Evolutionary conservation across 1,140 invertebrate genomes (phyloP), one percentile per base, ranked within the genome.

Genomic region (Palaemon carinicauda): DNA sequence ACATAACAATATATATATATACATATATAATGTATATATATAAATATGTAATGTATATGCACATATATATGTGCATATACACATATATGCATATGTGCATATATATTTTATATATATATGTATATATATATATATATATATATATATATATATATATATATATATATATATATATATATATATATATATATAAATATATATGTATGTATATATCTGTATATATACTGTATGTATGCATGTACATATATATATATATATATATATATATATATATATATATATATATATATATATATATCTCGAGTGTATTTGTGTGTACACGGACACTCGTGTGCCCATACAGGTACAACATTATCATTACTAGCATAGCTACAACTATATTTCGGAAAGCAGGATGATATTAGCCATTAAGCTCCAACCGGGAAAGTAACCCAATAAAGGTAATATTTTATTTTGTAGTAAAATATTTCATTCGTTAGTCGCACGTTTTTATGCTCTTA

Each of bases 71-170:
- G 14, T 60, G 14, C 21, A 60, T 14, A 4, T 14, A 60, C 54
- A 60, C 54, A 60, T 14, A 60, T 14, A 60, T 14, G 14, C 21
- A 60, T 14, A 60, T 14, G 14, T 14, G 3, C 14, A 4, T 60
- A 60, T 60, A 60, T 4, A 3, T 60, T 4, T 60, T 4, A 60
- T 60, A 60, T 60, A 60, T 12, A 60, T 60, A 60, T 60, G 14
- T 60, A 60, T 60, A 60, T 60, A 60, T 60, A 60, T 60, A 60
- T 60, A 60, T 60, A 60, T 60, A 60, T 60, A 60, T 60, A 60
- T 60, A 60, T 60, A 60, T 60, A 60, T 60, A 60, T 60, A 60
- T 60, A 60, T 60, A 60, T 60, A 60, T 60, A 60, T 60, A 60
- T 60, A 60, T 60, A 60, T 60, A 60, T 60, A 60, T 60, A 60